Conservation (phyloP, 2,888 invertebrate genomes). For the Sepiola atlantica region DNA sequence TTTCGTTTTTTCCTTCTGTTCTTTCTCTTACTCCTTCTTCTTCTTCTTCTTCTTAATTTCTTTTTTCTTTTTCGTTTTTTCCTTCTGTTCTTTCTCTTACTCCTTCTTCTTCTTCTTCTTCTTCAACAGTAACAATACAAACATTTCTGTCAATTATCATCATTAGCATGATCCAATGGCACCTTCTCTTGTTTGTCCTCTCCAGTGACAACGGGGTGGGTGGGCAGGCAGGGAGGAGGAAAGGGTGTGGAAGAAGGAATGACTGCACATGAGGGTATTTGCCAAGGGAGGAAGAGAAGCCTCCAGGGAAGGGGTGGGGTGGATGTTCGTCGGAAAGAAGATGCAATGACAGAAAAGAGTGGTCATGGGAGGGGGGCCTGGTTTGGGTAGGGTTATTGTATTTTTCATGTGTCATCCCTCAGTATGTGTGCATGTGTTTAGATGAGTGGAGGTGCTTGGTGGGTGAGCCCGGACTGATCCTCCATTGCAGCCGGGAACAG, state of each 20-base stretch:
- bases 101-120: too few relatives aligned
- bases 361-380: not conserved
- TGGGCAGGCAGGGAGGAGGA: too few relatives aligned
- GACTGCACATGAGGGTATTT: too few relatives aligned
- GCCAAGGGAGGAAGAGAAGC: too few relatives aligned
- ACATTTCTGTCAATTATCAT: not conserved
- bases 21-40: too few relatives aligned
- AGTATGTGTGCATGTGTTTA: conserved; percentile 9
- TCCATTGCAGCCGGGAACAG: conserved; percentile 32
- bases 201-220: not conserved
- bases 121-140: not conserved
- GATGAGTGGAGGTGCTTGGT: not conserved
- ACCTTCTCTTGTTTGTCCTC: conserved; percentile 8
- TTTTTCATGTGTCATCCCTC: conserved; percentile 1
- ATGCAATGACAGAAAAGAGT: not conserved
- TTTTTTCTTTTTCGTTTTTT: too few relatives aligned
- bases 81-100: too few relatives aligned
- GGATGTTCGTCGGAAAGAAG: not conserved
- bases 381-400: not conserved
- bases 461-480: not conserved
- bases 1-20: too few relatives aligned
- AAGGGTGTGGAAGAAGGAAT: too few relatives aligned
- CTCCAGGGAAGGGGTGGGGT: not conserved
- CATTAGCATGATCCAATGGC: not conserved
- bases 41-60: too few relatives aligned